Conservation (phyloP, 2,113 vertebrate genomes). For the Pterocles orientalis region DNA sequence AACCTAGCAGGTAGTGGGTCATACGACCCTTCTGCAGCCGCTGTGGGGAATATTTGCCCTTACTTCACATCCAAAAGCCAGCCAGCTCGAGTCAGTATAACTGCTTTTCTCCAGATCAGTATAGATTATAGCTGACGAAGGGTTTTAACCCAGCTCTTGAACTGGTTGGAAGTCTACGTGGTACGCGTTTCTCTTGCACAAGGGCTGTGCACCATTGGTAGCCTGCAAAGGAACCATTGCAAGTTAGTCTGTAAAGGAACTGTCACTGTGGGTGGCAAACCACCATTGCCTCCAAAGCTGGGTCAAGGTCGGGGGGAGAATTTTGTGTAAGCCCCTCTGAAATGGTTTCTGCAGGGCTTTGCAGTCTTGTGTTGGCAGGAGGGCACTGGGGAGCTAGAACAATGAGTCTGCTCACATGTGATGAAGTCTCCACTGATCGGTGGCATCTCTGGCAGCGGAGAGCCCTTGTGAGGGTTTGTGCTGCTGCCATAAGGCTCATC, state of each 20-base stretch:
- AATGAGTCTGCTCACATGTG: background rate
- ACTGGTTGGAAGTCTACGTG: background rate
- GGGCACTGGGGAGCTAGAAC: background rate
- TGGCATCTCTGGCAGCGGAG: background rate
- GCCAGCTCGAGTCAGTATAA: background rate
- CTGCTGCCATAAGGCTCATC: background rate
- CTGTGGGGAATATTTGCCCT: background rate
- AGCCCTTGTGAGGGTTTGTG: background rate
- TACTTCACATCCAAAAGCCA: background rate
- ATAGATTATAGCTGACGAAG: background rate
- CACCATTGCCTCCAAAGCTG: background rate
- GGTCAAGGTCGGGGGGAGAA: background rate
- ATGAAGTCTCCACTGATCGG: background rate
- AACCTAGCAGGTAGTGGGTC: background rate
- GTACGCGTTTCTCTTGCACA: background rate
- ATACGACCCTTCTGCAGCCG: background rate
- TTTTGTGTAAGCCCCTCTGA: background rate
- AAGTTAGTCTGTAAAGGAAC: background rate
- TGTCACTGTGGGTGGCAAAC: background rate
- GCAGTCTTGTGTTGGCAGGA: background rate
- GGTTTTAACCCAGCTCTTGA: background rate
- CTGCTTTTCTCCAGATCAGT: background rate
- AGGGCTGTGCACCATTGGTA: background rate
- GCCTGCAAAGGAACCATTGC: background rate
- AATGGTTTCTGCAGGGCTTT: background rate